Percentiles rank a stretch among this genome's conserved stretches.
phyloP scores from a whole-genome alignment of 1,140 invertebrate genomes.

The Bombus waltoni region DNA sequence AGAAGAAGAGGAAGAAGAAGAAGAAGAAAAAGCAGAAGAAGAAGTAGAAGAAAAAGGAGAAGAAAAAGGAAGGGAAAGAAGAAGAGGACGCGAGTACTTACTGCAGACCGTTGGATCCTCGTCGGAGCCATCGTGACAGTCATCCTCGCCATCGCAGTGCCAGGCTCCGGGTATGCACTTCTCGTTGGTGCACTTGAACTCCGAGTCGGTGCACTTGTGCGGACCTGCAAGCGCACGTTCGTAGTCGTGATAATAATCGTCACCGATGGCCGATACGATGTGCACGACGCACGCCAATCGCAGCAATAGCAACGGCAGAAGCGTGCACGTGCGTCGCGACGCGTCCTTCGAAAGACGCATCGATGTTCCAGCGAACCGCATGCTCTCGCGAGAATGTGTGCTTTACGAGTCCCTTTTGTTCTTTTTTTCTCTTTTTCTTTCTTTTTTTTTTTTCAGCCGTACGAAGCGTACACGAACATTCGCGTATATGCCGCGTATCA shows the following conservation, averaged over 20 bases:
- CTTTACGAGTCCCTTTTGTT: background rate
- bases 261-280: background rate
- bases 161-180: slow-evolving; percentile 91
- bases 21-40: no score
- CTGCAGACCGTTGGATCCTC: slow-evolving; percentile 87
- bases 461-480: slow-evolving; percentile 12
- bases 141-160: slow-evolving; percentile 90
- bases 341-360: slow-evolving; percentile 48
- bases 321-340: slow-evolving; percentile 51
- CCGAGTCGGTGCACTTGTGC: slow-evolving; percentile 85
- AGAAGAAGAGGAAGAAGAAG: no score
- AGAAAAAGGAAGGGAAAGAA: background rate
- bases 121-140: slow-evolving; percentile 90
- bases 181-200: slow-evolving; percentile 89
- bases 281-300: slow-evolving; percentile 23
- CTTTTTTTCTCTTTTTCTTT: no score
- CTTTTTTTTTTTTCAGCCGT: background rate
- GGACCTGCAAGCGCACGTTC: slow-evolving; percentile 82
- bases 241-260: slow-evolving; percentile 39
- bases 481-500: background rate
- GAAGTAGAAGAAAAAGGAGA: background rate
- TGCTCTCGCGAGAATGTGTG: background rate
- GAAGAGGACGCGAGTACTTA: slow-evolving; percentile 81
- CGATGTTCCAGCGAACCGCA: slow-evolving; percentile 33
- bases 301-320: background rate